These are phyloP conservation scores for Argynnis bischoffii DNA, from an alignment of 2,888 invertebrate species.

Conservation along the genomic window DNA sequence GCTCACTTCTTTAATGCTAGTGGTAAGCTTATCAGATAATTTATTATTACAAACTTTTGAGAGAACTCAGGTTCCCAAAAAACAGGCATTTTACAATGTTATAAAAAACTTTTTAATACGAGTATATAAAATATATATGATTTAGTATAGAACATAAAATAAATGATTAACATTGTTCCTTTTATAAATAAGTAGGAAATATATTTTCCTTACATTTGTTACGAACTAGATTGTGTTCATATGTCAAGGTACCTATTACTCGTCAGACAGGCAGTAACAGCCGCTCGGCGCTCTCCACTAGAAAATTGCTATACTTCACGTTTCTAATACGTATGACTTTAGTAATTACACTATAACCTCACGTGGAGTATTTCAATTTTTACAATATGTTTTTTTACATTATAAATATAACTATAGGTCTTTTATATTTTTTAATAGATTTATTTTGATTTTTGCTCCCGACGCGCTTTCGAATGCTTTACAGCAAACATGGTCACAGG, in stretches of 20 bases:
- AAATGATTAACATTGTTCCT: not conserved
- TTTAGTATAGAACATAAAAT: not conserved
- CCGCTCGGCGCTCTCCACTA: conserved; percentile 22
- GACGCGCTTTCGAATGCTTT: too few species aligned
- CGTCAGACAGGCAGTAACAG: conserved; percentile 10
- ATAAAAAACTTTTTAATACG: too few species aligned
- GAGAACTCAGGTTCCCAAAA: too few species aligned
- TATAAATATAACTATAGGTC: too few species aligned
- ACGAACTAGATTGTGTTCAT: not conserved
- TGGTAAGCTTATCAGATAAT: conserved; percentile 58
- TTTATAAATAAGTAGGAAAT: not conserved
- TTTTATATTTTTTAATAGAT: too few species aligned
- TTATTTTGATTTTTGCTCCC: too few species aligned
- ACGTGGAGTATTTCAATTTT: not conserved
- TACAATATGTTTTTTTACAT: not conserved
- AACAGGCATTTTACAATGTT: too few species aligned
- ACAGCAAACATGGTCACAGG: too few species aligned
- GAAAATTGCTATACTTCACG: conserved; percentile 21
- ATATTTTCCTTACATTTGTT: conserved; percentile 5
- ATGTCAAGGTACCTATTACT: not conserved
- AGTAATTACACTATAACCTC: not conserved
- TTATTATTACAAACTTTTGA: not conserved
- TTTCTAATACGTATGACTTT: conserved; percentile 14
- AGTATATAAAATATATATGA: too few species aligned
- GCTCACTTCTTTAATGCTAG: conserved; percentile 79